A percentile compares a stretch with the other conserved stretches of the same genome.
Conservation (phyloP, 2,888 invertebrate species). For the Globia sparganii region DNA sequence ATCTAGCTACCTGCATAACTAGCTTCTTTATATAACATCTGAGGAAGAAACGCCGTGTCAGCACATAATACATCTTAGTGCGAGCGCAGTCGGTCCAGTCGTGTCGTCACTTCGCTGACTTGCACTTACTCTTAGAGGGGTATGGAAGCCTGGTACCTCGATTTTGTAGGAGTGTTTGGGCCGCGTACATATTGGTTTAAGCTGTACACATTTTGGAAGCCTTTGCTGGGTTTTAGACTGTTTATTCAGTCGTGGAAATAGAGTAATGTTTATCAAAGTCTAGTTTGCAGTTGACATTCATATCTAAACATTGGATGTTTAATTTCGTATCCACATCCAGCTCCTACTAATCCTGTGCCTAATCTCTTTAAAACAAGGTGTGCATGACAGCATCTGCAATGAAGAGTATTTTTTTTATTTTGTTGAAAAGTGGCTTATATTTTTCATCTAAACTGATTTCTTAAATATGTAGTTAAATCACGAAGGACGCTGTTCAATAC, state of each 20-base stretch:
- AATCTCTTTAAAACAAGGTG: not conserved
- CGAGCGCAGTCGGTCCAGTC: constrained; percentile 61
- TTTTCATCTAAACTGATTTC: not conserved
- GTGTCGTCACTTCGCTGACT: constrained; percentile 58
- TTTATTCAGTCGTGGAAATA: constrained; percentile 16
- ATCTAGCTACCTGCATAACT: constrained; percentile 58
- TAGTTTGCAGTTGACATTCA: constrained; percentile 18
- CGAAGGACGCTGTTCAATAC: not conserved
- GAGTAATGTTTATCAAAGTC: constrained; percentile 24
- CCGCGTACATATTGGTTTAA: constrained; percentile 35
- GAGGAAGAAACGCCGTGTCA: constrained; percentile 52
- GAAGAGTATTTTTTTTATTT: too few relatives aligned
- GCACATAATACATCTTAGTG: constrained; percentile 61
- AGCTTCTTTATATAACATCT: constrained; percentile 48
- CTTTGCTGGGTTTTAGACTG: constrained; percentile 28
- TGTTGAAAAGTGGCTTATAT: not conserved
- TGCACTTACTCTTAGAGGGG: constrained; percentile 57
- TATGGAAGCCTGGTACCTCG: constrained; percentile 50
- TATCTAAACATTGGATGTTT: not conserved
- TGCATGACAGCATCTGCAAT: not conserved
- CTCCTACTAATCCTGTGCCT: not conserved
- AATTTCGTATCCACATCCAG: constrained; percentile 1
- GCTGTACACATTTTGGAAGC: constrained; percentile 41
- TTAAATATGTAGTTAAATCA: not conserved
- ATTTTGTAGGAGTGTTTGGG: constrained; percentile 33